These are phyloP conservation scores for Agonum fuliginosum DNA, from an alignment of 2,888 invertebrate genomes.

Conservation along the genomic window DNA sequence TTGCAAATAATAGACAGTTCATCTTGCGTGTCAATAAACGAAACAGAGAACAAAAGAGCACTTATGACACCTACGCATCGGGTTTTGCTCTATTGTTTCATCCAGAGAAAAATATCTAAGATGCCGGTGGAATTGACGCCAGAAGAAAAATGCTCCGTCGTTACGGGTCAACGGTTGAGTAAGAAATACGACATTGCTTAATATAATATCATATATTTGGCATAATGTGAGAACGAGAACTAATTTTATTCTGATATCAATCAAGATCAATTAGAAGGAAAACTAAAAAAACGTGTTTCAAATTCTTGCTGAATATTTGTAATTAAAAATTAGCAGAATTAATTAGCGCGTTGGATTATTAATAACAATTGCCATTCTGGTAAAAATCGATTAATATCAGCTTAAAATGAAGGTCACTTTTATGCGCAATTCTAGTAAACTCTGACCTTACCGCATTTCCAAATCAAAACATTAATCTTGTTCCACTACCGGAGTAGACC, in stretches of 20 bases:
- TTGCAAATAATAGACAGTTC: conserved; percentile 50
- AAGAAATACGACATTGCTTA: background rate
- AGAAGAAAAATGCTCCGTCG: background rate
- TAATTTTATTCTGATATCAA: background rate
- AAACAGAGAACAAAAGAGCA: conserved; percentile 52
- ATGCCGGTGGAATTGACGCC: conserved; percentile 19
- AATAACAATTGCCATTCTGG: conserved; percentile 11
- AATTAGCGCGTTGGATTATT: background rate
- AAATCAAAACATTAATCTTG: conserved; percentile 30
- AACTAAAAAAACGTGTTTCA: background rate
- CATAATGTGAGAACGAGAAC: background rate
- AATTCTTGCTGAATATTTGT: background rate
- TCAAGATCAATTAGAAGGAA: background rate
- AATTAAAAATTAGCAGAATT: background rate
- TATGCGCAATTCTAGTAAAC: conserved; percentile 12
- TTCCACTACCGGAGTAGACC: conserved; percentile 19
- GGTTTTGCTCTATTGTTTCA: conserved; percentile 47
- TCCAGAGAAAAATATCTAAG: conserved; percentile 34
- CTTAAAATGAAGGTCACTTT: conserved; percentile 30
- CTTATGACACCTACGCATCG: conserved; percentile 55
- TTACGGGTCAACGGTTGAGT: conserved; percentile 6
- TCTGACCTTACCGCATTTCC: conserved; percentile 12
- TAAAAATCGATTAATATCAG: background rate
- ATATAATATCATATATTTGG: background rate
- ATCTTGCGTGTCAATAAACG: conserved; percentile 48